Percentiles rank a stretch among this genome's conserved stretches.
These are phyloP conservation scores for Triplophysa rosa DNA, from an alignment of 2,113 vertebrate species.

Conservation along the genomic window DNA sequence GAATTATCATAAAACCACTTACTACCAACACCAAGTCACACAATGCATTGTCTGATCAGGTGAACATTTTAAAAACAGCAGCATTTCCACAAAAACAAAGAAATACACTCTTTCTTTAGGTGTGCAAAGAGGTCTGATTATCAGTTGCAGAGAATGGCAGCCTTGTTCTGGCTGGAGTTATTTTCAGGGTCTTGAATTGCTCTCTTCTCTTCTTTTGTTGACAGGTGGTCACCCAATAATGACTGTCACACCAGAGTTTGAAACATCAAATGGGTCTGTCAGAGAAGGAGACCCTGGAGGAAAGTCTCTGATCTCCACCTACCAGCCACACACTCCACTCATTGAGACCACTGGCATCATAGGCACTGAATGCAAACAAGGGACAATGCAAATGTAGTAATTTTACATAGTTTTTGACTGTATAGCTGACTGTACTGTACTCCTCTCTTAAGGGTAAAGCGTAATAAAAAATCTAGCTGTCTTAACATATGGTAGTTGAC, in stretches of 20 bases:
- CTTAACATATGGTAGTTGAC: no score
- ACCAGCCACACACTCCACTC: conserved; percentile 68
- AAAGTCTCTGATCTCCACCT: conserved; percentile 77
- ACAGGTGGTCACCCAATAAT: conserved; percentile 79
- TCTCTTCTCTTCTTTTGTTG: conserved; percentile 80
- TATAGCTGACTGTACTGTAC: no score
- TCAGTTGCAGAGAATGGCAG: conserved; percentile 72
- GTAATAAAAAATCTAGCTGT: no score
- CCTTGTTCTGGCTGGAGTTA: conserved; percentile 70
- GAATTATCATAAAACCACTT: not conserved
- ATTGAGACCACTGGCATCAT: conserved; percentile 62
- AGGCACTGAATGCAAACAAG: not conserved
- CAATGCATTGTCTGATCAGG: conserved; percentile 39
- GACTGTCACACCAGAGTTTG: conserved; percentile 78
- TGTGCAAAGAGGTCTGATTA: conserved; percentile 72
- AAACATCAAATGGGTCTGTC: conserved; percentile 74
- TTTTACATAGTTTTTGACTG: no score
- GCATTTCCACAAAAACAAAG: conserved; percentile 71
- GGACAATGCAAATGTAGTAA: no score
- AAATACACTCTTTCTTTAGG: conserved; percentile 69
- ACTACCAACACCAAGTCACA: not conserved
- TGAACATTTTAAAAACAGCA: conserved; percentile 34
- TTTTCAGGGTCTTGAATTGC: conserved; percentile 75
- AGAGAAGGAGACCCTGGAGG: conserved; percentile 66
- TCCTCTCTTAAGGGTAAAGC: no score